Evolutionary conservation across 2,797 vertebrate genomes (phyloP).

Genomic region (Ibycter americanus): DNA sequence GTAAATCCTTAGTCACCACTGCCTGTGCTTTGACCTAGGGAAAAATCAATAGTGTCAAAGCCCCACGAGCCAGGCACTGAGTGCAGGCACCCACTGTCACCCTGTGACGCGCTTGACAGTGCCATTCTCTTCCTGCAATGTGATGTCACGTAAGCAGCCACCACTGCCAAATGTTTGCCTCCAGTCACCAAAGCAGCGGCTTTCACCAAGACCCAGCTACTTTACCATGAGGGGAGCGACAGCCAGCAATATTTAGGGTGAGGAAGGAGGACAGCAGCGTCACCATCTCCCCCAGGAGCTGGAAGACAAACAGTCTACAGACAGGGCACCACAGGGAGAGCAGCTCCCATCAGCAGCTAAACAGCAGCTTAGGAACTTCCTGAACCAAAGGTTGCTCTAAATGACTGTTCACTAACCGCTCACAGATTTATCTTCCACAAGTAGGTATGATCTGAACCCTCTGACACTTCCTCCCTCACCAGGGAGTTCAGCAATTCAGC

Average conservation of each 20-base stretch:
- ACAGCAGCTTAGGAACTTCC: neutral
- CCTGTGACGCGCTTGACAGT: rapidly evolving
- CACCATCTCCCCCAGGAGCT: neutral
- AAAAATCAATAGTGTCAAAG: neutral
- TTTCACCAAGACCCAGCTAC: neutral
- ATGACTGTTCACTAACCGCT: rapidly evolving
- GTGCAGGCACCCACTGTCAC: rapidly evolving
- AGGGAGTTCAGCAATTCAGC: neutral
- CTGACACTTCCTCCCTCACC: too few relatives aligned
- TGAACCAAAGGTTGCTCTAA: neutral
- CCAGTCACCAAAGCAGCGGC: neutral
- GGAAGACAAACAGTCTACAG: neutral
- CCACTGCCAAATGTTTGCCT: rapidly evolving
- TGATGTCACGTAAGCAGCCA: rapidly evolving
- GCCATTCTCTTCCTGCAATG: rapidly evolving
- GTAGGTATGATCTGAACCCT: neutral
- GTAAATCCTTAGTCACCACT: rapidly evolving
- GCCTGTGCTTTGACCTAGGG: neutral
- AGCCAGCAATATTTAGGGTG: neutral
- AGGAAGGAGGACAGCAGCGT: neutral
- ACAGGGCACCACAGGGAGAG: neutral
- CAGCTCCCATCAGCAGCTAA: neutral
- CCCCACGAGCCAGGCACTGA: rapidly evolving
- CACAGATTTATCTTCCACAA: rapidly evolving
- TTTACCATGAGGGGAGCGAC: rapidly evolving